Evolutionary conservation across 1,140 invertebrate species (phyloP).

Genomic region (Panonychus citri): DNA sequence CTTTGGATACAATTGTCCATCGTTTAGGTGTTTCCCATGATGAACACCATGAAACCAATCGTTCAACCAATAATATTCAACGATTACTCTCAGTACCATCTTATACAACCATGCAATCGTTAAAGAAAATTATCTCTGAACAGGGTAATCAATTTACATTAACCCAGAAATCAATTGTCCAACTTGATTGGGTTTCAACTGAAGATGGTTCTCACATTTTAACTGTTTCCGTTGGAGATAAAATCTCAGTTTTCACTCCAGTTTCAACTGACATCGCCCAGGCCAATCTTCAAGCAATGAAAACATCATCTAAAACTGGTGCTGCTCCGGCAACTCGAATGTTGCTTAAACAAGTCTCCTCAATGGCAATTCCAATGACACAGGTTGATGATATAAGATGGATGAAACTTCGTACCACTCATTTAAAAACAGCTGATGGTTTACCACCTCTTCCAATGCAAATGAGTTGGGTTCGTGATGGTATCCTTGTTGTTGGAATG

Average conservation of each 20-base stretch:
- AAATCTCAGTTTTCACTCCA: constrained; percentile 26
- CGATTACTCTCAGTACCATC: constrained; percentile 59
- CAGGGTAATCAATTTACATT: constrained; percentile 67
- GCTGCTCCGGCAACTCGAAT: constrained; percentile 22
- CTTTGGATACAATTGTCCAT: constrained; percentile 10
- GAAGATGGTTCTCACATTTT: constrained; percentile 95
- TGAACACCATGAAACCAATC: constrained; percentile 4
- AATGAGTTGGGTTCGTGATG: constrained; percentile 91
- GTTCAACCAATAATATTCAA: constrained; percentile 23
- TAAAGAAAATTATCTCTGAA: constrained; percentile 65
- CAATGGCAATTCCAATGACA: constrained; percentile 53
- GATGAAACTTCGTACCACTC: constrained; percentile 81
- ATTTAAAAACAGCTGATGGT: constrained; percentile 78
- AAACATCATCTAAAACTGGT: constrained; percentile 49
- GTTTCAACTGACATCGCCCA: constrained; percentile 53
- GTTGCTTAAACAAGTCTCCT: constrained; percentile 60
- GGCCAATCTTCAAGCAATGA: constrained; percentile 66
- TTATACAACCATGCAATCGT: constrained; percentile 67
- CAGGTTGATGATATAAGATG: constrained; percentile 31
- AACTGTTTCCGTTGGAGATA: constrained; percentile 82
- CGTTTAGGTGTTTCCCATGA: constrained; percentile 9
- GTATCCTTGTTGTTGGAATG: constrained; percentile 93
- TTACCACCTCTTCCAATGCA: constrained; percentile 89
- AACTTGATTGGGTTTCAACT: constrained; percentile 95
- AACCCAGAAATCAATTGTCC: constrained; percentile 43